Evolutionary conservation across 2,888 invertebrate genomes (phyloP), one percentile per base, ranked within the genome.

Genomic region (Stratiomys singularior): DNA sequence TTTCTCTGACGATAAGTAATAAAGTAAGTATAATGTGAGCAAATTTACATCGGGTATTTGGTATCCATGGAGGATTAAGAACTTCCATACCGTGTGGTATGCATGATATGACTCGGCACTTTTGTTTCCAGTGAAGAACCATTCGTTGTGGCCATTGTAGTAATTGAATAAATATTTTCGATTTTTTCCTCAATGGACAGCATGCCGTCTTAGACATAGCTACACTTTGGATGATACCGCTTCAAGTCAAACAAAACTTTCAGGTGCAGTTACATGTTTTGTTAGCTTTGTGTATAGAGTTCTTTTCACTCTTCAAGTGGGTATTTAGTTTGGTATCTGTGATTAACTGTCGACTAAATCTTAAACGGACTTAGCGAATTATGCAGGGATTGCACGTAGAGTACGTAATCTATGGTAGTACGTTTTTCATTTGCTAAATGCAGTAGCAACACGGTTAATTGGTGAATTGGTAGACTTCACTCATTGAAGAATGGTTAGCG

Each of bases 1-100:
- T 58, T 58, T 74, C 58, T 58, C 74, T 74, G 44, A 58, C 74
- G 74, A 60, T 74, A 74, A 74, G 74, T 74, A 74, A 37, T 74
- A 74, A 74, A 74, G 74, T 74, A 58, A 18, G 74, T 74, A 74
- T 74, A 74, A 58, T 74, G 74, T 74, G 74, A 74, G 74, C 74
- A 58, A 74, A 58, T 74, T 74, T 74, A 44, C 74, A 25, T 74
- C 23, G 28, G 58, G 58, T 58, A 72, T 60, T 30, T 60, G 37
- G 60, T 58, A 58, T 74, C 74, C 74, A 72, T 58, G 60, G 44
- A 74, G 60, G 58, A 74, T 74, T 74, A 74, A 37, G 37, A 37
- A 74, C 30, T 37, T 44, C 74, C 60, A 74, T 30, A 18, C 71
- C 3, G 9, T 15, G 18, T 66, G 30, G 37, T 52, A 69, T 69